Evolutionary conservation across 2,113 vertebrate species (phyloP).

Genomic region (Phrynosoma blainvillii): DNA sequence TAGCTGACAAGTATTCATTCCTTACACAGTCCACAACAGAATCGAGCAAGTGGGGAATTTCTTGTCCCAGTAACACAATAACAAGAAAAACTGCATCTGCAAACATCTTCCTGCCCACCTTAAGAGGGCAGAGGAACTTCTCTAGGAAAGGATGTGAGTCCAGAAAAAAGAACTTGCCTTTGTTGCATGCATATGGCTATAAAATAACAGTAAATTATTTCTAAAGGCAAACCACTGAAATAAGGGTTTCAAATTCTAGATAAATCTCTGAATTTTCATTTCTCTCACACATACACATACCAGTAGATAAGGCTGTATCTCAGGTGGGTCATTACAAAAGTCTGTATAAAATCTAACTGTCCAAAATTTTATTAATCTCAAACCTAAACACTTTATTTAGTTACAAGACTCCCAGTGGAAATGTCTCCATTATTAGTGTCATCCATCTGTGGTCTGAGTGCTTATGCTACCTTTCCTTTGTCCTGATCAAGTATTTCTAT

Average conservation of each 20-base stretch:
- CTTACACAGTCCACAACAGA: not conserved
- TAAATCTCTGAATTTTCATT: too few relatives aligned
- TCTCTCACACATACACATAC: not conserved
- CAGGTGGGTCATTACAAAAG: constrained; percentile 1
- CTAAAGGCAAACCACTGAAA: not conserved
- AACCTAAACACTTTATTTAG: not conserved
- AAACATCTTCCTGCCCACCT: not conserved
- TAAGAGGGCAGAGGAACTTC: not conserved
- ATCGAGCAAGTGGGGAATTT: not conserved
- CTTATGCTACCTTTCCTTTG: not conserved
- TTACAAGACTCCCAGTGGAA: not conserved
- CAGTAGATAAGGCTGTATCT: not conserved
- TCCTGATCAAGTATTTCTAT: constrained; percentile 10
- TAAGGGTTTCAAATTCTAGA: not conserved
- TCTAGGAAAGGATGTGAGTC: not conserved
- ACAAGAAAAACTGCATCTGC: not conserved
- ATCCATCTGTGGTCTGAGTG: constrained; percentile 21
- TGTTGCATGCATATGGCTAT: not conserved
- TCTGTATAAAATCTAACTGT: not conserved
- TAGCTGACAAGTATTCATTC: not conserved
- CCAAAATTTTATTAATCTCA: constrained; percentile 20
- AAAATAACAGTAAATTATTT: not conserved
- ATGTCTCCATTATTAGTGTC: constrained; percentile 32
- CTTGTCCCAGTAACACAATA: not conserved
- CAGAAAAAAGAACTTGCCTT: not conserved